These are phyloP conservation scores for Liodrosophila aerea DNA, from an alignment of 2,888 invertebrate species.

Conservation along the genomic window DNA sequence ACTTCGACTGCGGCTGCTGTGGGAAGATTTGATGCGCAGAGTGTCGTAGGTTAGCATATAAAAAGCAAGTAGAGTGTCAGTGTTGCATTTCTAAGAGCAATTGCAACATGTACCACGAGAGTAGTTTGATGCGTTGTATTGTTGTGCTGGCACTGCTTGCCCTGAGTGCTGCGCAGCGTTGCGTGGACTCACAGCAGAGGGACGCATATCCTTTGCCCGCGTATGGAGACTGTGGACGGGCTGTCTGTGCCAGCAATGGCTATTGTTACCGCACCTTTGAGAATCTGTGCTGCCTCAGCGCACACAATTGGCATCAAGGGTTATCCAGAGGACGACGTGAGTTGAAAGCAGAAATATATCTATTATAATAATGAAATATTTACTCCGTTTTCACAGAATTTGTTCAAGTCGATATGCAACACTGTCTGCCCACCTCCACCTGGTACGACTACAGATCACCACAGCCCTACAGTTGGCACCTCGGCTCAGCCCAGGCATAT, in stretches of 20 bases:
- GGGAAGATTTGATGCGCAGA: conserved; percentile 7
- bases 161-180: conserved; percentile 26
- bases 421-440: conserved; percentile 18
- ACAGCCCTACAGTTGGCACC: conserved; percentile 10
- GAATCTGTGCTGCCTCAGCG: conserved; percentile 18
- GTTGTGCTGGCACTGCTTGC: not conserved
- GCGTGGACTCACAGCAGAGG: conserved; percentile 9
- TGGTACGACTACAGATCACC: conserved; percentile 23
- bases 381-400: conserved; percentile 27
- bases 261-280: conserved; percentile 35
- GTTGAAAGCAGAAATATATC: not conserved
- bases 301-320: conserved; percentile 23
- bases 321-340: no score
- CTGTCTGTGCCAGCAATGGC: conserved; percentile 40
- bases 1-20: conserved; percentile 6
- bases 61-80: conserved; percentile 26
- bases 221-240: conserved; percentile 15
- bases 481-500: conserved; percentile 1
- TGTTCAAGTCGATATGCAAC: conserved; percentile 8
- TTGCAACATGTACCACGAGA: conserved; percentile 34
- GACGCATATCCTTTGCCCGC: not conserved
- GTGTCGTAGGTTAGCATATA: conserved; percentile 18
- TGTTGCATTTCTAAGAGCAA: conserved; percentile 16
- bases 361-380: not conserved
- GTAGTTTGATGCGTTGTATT: conserved; percentile 6